These are phyloP conservation scores for Bos taurus DNA, from an alignment of 2,113 vertebrate species.

Conservation along the genomic window DNA sequence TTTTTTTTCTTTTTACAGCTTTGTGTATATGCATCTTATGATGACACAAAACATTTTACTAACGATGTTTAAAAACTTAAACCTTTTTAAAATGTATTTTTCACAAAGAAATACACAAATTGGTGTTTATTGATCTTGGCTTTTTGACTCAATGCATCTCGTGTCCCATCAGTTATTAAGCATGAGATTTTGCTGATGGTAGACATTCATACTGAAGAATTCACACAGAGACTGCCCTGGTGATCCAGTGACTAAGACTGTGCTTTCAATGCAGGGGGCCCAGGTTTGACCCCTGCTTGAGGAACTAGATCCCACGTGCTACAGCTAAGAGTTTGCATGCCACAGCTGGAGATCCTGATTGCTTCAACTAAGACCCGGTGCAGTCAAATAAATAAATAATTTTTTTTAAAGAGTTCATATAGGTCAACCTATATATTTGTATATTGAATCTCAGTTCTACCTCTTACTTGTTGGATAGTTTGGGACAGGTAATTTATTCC, in stretches of 20 bases:
- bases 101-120: neutral
- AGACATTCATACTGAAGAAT: neutral
- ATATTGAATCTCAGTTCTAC: neutral
- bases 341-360: neutral
- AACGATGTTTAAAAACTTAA: neutral
- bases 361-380: neutral
- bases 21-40: neutral
- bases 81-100: neutral
- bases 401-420: neutral
- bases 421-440: neutral
- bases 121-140: neutral
- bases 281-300: neutral
- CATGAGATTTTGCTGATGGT: neutral
- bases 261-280: neutral
- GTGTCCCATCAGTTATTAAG: neutral
- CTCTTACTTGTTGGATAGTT: neutral
- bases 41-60: neutral
- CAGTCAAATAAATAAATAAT: neutral
- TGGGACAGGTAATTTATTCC: neutral
- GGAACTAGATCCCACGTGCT: neutral
- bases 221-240: neutral
- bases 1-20: neutral
- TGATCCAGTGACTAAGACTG: neutral
- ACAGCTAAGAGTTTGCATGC: neutral
- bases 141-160: neutral